phyloP scores from a whole-genome alignment of 2,113 vertebrate genomes.

The Periophthalmodon schlosseri region DNA sequence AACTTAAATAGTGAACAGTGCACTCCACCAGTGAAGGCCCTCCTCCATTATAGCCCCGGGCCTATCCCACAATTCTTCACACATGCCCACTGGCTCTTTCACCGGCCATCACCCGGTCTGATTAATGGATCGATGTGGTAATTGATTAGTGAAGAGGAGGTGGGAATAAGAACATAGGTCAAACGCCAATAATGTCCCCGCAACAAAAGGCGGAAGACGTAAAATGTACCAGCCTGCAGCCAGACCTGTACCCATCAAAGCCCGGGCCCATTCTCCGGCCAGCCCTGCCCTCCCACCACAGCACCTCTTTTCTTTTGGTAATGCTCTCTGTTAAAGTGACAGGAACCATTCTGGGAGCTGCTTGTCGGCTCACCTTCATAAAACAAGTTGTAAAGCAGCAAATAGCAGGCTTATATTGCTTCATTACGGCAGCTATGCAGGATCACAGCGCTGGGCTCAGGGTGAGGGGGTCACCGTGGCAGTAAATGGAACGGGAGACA shows the following conservation, averaged over 20 bases:
- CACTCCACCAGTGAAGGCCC: conserved; percentile 63
- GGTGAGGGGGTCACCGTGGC: conserved; percentile 32
- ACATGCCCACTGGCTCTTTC: conserved; percentile 85
- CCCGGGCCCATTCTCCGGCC: conserved; percentile 69
- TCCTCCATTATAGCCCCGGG: conserved; percentile 79
- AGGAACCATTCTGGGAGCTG: conserved; percentile 83
- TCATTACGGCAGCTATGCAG: conserved; percentile 76
- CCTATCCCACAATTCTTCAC: conserved; percentile 72
- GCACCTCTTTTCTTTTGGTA: conserved; percentile 86
- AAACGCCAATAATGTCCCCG: conserved; percentile 88
- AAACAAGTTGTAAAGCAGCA: conserved; percentile 82
- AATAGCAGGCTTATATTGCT: conserved; percentile 83
- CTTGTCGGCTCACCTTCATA: conserved; percentile 84
- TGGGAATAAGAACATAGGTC: conserved; percentile 92
- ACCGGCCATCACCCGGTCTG: conserved; percentile 90
- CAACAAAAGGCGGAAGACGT: conserved; percentile 87
- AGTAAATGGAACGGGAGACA: conserved; percentile 50
- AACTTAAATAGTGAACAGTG: conserved; percentile 32
- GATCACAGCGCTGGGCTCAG: conserved; percentile 58
- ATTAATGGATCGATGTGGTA: conserved; percentile 97
- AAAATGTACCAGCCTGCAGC: conserved; percentile 91
- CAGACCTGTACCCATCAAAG: conserved; percentile 90
- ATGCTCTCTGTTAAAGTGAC: conserved; percentile 87
- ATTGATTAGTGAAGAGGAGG: conserved; percentile 94
- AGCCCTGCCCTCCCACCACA: conserved; percentile 71